Evolutionary conservation across 2,888 invertebrate species (phyloP).

Genomic region (Volucella inanis): DNA sequence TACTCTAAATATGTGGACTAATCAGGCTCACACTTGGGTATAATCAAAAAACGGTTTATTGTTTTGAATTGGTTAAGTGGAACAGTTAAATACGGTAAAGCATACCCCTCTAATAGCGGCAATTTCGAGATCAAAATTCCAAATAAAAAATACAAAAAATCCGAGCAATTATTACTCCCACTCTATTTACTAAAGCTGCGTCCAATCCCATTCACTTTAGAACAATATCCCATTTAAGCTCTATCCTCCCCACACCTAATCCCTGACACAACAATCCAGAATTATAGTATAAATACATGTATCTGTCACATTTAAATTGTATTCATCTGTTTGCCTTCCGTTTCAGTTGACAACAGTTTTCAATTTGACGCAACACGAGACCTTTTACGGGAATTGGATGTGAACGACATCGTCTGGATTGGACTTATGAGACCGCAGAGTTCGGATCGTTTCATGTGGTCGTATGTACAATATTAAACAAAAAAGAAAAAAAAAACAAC

Average conservation of each 20-base stretch:
- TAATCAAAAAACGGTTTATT: too few species aligned
- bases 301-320: conserved; percentile 49
- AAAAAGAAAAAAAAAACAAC: background rate
- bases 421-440: conserved; percentile 89
- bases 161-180: too few species aligned
- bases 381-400: conserved; percentile 90
- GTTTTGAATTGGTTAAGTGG: too few species aligned
- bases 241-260: background rate
- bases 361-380: conserved; percentile 91
- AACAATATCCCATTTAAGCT: background rate
- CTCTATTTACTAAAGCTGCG: too few species aligned
- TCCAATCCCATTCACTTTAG: background rate
- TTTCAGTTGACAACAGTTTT: conserved; percentile 88
- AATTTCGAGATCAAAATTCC: too few species aligned
- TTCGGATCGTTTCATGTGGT: conserved; percentile 90
- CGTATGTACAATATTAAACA: conserved; percentile 85
- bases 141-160: too few species aligned
- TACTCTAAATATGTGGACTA: too few species aligned
- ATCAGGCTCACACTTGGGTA: too few species aligned
- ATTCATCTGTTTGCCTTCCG: conserved; percentile 31
- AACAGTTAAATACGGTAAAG: too few species aligned
- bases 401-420: conserved; percentile 90
- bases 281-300: conserved; percentile 8
- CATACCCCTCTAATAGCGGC: too few species aligned
- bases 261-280: background rate